Percentiles rank a stretch among this genome's conserved stretches.
Conservation (phyloP, 2,113 vertebrate species). For the Shinisaurus crocodilurus region DNA sequence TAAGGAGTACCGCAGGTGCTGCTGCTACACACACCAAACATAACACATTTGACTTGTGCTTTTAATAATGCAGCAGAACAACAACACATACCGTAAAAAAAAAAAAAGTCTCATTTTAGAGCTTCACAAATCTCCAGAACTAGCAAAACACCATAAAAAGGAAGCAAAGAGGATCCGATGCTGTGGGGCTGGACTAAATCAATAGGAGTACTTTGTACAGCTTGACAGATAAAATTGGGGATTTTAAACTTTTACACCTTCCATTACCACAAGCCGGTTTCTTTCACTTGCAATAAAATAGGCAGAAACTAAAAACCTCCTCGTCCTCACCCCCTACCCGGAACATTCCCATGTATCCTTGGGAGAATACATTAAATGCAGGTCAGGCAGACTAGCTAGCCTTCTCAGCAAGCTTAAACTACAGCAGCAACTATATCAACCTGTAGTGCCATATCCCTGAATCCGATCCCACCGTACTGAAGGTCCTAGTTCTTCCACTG, state of each 20-base stretch:
- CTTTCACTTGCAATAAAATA: conserved; percentile 19
- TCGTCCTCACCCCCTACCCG: fast-evolving
- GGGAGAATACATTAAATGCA: neutral
- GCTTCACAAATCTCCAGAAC: conserved; percentile 12
- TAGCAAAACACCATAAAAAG: conserved; percentile 7
- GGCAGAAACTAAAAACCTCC: conserved; percentile 6
- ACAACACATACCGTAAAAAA: conserved; percentile 5
- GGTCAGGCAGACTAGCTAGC: neutral
- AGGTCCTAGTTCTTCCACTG: neutral
- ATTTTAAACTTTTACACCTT: conserved; percentile 30
- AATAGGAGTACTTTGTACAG: neutral
- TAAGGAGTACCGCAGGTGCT: neutral
- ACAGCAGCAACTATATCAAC: no score
- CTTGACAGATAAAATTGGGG: neutral
- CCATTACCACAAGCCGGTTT: neutral
- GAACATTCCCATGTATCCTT: neutral
- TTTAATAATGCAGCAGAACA: conserved; percentile 41
- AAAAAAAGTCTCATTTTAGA: conserved; percentile 11
- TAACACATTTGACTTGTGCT: neutral
- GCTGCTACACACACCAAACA: neutral
- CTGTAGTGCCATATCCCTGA: neutral
- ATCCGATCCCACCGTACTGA: neutral
- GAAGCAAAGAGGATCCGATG: neutral
- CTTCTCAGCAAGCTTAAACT: neutral
- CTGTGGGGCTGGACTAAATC: conserved; percentile 1